Percentiles rank a stretch among this genome's conserved stretches.
phyloP scores from a whole-genome alignment of 1,140 invertebrate species.

The Aphelinus certus region DNA sequence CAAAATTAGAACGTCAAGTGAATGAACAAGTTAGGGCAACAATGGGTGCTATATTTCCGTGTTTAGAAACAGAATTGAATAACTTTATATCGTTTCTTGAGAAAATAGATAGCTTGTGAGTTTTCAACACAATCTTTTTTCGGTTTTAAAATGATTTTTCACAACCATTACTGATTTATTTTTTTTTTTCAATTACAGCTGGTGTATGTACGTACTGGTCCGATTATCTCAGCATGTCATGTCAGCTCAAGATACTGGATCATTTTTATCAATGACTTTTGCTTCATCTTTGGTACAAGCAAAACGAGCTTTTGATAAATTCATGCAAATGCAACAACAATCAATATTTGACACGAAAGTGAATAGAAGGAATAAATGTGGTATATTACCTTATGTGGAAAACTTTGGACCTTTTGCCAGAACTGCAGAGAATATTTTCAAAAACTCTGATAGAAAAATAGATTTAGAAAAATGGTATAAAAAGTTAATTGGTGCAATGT shows the following conservation, averaged over 20 bases:
- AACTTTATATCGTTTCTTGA: conserved; percentile 87
- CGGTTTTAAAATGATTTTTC: conserved; percentile 7
- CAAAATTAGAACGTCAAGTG: conserved; percentile 75
- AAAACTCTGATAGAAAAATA: conserved; percentile 85
- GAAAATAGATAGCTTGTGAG: conserved; percentile 88
- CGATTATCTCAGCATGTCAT: conserved; percentile 89
- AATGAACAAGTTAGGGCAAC: conserved; percentile 84
- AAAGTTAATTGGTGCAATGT: conserved; percentile 85
- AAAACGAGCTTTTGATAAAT: conserved; percentile 94
- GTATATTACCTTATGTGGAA: conserved; percentile 89
- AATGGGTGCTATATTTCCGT: conserved; percentile 88
- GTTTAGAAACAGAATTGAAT: conserved; percentile 85
- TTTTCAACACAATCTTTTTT: conserved; percentile 41
- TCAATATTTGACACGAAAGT: conserved; percentile 83
- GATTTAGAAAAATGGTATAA: conserved; percentile 97
- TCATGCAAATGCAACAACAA: conserved; percentile 87
- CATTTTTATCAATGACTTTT: conserved; percentile 90
- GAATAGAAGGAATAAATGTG: conserved; percentile 83
- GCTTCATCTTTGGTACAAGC: conserved; percentile 89
- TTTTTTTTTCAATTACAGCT: conserved; percentile 69
- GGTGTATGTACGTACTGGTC: conserved; percentile 92
- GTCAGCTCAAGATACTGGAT: conserved; percentile 89
- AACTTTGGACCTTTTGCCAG: conserved; percentile 90
- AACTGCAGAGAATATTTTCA: conserved; percentile 88
- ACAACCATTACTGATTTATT: conserved; percentile 5